Base-by-base conservation (phyloP, 2,113 vertebrate genomes). In the Chaetops frenatus region DNA sequence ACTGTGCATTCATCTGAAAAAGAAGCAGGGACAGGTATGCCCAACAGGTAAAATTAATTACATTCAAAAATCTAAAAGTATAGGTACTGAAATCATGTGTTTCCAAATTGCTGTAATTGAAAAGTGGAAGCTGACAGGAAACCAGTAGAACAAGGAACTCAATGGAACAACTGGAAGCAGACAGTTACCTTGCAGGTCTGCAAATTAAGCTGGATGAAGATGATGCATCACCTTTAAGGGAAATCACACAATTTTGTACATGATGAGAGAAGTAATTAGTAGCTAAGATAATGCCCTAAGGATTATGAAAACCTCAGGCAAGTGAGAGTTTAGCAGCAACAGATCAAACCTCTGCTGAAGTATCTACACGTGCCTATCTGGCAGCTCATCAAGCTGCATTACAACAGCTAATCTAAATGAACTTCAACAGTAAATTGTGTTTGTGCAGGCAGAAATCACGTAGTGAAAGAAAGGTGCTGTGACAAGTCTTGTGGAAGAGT, bases 161-260 rank as follows among this genome's bases (percentile, higher is more conserved):
- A 25, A 10, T 86, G 95, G 81, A 92, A 80, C 14, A 51, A n/a
- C 67, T 70, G 56, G 77, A 77, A 92, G 77, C 62, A 96, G 92
- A 80, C 60, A 67, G 92, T 91, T 97, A 95, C 95, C 87, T 94
- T 92, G 85, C 48, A 88, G 94, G 73, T 92, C 94, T 96, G 79
- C 44, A 70, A 83, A 80, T 92, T 96, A 95, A 92, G 89, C 58
- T 38, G 92, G 48, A 64, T 83, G 82, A 74, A 86, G 79, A 53
- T 64, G 90, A 81, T 78, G 76, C 60, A 96, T 96, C 85, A 87
- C 92, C 79, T 95, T 94, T 71, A 88, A 95, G 86, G 91, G 86
- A 96, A 98, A 96, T 95, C 96, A 70, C 88, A 95, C 71, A 44
- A 25, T 95, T 97, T 97, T 92, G 86, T 72, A 89, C 92, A 82